Evolutionary conservation across 2,888 invertebrate genomes (phyloP).

Genomic region (Poecilobothrus nobilitatus): DNA sequence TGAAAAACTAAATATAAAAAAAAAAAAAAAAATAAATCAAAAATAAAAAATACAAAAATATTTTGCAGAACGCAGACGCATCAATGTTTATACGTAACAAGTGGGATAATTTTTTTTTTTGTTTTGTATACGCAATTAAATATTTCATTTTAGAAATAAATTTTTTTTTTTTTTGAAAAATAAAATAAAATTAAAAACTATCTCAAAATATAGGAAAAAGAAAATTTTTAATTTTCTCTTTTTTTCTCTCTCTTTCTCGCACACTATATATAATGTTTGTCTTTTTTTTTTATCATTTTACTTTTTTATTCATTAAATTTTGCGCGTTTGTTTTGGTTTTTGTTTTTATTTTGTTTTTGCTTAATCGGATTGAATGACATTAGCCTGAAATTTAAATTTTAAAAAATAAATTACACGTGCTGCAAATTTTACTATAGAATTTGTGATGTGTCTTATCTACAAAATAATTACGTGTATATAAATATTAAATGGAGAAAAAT

Average conservation of each 20-base stretch:
- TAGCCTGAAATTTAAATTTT: neutral
- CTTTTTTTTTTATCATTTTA: neutral
- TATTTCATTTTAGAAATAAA: neutral
- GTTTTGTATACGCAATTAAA: neutral
- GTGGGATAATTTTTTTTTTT: neutral
- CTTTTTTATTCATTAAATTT: too few relatives aligned
- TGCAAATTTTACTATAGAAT: neutral
- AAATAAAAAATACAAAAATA: neutral
- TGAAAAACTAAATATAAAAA: too few relatives aligned
- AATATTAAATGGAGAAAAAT: too few relatives aligned
- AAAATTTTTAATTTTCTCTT: neutral
- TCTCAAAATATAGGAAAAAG: neutral
- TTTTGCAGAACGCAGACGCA: neutral
- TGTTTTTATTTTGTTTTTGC: neutral
- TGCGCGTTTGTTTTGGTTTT: too few relatives aligned
- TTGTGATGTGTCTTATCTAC: too few relatives aligned
- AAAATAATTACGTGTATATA: too few relatives aligned
- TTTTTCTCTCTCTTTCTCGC: neutral
- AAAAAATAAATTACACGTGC: neutral
- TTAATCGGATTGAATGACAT: neutral
- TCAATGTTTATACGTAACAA: neutral
- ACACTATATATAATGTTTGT: neutral
- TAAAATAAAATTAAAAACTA: too few relatives aligned
- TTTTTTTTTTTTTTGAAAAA: too few relatives aligned
- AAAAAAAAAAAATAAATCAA: too few relatives aligned